Conservation (phyloP, 1,140 invertebrate genomes). For the Ectropis grisescens region DNA sequence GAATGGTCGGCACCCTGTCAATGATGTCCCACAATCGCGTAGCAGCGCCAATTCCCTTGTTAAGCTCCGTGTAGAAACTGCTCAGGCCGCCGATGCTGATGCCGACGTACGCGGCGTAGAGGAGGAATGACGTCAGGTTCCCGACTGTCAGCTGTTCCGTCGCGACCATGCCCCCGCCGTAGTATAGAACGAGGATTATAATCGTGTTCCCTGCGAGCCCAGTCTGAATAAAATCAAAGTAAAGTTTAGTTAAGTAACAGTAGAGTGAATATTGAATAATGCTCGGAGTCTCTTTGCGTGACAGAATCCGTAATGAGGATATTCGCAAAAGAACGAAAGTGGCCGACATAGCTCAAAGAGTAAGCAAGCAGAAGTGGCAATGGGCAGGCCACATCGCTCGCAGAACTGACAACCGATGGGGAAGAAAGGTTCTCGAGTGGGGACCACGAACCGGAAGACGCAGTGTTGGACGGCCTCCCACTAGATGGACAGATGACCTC, state of each 20-base stretch:
- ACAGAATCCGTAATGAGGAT: not conserved
- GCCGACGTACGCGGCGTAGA: constrained; percentile 94
- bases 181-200: constrained; percentile 93
- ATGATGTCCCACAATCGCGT: constrained; percentile 91
- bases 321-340: not conserved
- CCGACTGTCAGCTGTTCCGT: constrained; percentile 88
- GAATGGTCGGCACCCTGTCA: constrained; percentile 84
- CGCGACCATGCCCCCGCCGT: constrained; percentile 91
- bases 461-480: too few relatives aligned
- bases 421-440: too few relatives aligned
- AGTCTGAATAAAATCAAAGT: constrained; percentile 73
- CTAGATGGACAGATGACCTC: too few relatives aligned
- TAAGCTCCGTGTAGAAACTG: constrained; percentile 93
- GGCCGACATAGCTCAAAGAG: not conserved
- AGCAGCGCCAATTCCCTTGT: constrained; percentile 93
- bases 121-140: constrained; percentile 89
- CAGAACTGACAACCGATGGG: too few relatives aligned
- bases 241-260: not conserved
- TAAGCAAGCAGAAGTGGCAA: too few relatives aligned
- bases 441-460: too few relatives aligned
- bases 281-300: not conserved
- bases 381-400: too few relatives aligned
- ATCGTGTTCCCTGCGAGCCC: constrained; percentile 94
- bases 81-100: constrained; percentile 89
- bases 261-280: too few relatives aligned